Base-by-base conservation (phyloP, 2,113 vertebrate species). In the Chloropsis cyanopogon region DNA sequence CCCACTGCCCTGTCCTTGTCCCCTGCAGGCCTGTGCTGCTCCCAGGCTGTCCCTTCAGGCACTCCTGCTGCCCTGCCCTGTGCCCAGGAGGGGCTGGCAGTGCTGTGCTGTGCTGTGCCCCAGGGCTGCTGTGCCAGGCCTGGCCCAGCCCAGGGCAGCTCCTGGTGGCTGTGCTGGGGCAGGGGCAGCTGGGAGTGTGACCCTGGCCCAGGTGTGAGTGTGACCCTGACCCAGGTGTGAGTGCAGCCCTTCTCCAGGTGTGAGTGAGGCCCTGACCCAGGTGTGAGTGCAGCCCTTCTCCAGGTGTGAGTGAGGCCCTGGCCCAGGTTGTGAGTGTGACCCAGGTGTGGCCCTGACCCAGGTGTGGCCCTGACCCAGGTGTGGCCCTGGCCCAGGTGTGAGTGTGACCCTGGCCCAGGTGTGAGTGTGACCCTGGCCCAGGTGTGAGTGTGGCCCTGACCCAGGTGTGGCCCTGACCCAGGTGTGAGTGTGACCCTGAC, bases 131-230 rank as follows among this genome's bases (percentile, higher is more conserved):
- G 0, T 18, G 71, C 4, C 8, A 2, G 22, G 52, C 70, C 72
- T 61, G 63, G 25, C 56, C 8, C 3, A 15, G 64, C n/a, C 44
- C 35, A 53, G 59, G 83, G 50, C 14, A 77, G 71, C 71, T 33
- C 11, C 2, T 22, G 44, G 1, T 37, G 71, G 28, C 64, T 0
- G 0, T 0, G 2, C 35, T 46, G 46, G 63, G 28, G 29, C 84
- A n/a, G n/a, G 12, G 1, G 11, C 87, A 23, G 0, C 0, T 47
- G 41, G 22, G 29, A 24, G 41, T 7, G 41, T 7, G 39, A 4
- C 44, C 23, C 35, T 52, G 35, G 1, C 4, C 65, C 49, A 49
- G 49, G 49, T 49, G n/a, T n/a, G n/a, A n/a, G 44, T 46, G 44
- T 42, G 39, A 17, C 42, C 42, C 42, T 44, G 42, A 44, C 15